Evolutionary conservation across 2,888 invertebrate species (phyloP).

Genomic region (Neuroscelio doddi): DNA sequence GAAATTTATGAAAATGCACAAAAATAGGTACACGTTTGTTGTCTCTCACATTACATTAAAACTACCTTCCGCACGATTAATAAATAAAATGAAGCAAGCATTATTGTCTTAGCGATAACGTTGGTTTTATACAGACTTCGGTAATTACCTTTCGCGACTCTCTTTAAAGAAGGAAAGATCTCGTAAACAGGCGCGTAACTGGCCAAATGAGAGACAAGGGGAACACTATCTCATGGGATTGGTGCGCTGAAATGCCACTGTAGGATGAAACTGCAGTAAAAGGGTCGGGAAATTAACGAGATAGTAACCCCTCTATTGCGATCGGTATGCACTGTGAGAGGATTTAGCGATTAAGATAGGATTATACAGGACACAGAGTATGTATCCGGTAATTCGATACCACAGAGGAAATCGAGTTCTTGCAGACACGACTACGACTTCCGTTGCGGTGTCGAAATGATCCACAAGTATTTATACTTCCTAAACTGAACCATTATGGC

Average conservation of each 20-base stretch:
- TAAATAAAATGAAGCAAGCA: no score
- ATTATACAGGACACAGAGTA: constrained; percentile 43
- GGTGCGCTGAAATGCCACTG: no score
- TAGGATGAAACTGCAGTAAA: constrained; percentile 27
- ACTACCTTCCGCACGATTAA: no score
- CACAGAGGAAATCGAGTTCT: constrained; percentile 40
- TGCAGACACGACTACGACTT: constrained; percentile 15
- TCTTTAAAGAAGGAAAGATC: no score
- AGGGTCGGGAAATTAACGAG: constrained; percentile 33
- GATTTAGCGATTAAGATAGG: constrained; percentile 59
- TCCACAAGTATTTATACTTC: constrained; percentile 32
- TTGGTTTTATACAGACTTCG: no score
- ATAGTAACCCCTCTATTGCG: constrained; percentile 54
- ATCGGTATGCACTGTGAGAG: constrained; percentile 53
- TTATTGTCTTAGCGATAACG: no score
- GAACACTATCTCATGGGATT: constrained; percentile 12
- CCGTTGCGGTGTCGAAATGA: constrained; percentile 17
- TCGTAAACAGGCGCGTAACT: no score
- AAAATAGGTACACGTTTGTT: no score
- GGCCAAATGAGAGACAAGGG: constrained; percentile 16
- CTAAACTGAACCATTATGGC: no score
- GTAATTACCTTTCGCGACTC: no score
- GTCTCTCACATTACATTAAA: no score
- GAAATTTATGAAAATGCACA: no score
- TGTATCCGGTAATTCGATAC: constrained; percentile 52